Evolutionary conservation across 2,797 vertebrate genomes (phyloP).

Genomic region (Megaceryle alcyon): DNA sequence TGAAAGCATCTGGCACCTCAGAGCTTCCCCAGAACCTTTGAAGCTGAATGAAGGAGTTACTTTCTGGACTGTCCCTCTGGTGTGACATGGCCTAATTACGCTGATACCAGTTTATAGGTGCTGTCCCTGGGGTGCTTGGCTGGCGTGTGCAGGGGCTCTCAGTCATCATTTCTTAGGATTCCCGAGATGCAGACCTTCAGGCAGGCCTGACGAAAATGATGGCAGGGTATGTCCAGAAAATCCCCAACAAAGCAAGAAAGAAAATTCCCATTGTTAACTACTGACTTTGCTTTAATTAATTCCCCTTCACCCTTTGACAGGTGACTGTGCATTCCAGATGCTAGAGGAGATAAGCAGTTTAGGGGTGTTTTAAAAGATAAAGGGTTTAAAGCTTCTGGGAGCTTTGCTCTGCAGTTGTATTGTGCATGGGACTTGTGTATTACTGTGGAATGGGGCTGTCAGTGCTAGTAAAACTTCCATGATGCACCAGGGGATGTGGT

Average conservation of each 20-base stretch:
- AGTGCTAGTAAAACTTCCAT: not conserved
- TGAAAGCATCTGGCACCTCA: not conserved
- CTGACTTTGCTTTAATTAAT: not conserved
- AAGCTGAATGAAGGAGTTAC: not conserved
- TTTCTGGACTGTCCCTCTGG: not conserved
- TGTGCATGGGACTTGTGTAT: not conserved
- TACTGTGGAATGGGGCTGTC: not conserved
- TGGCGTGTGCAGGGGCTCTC: not conserved
- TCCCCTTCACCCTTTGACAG: not conserved
- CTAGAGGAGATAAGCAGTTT: slow-evolving; percentile 29
- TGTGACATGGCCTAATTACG: rapidly evolving
- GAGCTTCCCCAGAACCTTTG: not conserved
- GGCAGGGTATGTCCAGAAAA: not conserved
- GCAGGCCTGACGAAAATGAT: not conserved
- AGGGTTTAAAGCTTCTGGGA: slow-evolving; percentile 10
- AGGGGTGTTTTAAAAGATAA: not conserved
- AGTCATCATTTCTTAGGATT: rapidly evolving
- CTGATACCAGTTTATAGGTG: not conserved
- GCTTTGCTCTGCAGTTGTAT: not conserved
- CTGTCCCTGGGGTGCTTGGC: not conserved
- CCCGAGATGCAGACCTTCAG: not conserved
- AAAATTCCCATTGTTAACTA: not conserved
- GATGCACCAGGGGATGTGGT: not conserved
- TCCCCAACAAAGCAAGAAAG: not conserved
- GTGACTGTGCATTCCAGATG: not conserved